Percentiles rank a stretch among this genome's conserved stretches.
Conservation (phyloP, 2,888 invertebrate species). For the Agrochola litura region DNA sequence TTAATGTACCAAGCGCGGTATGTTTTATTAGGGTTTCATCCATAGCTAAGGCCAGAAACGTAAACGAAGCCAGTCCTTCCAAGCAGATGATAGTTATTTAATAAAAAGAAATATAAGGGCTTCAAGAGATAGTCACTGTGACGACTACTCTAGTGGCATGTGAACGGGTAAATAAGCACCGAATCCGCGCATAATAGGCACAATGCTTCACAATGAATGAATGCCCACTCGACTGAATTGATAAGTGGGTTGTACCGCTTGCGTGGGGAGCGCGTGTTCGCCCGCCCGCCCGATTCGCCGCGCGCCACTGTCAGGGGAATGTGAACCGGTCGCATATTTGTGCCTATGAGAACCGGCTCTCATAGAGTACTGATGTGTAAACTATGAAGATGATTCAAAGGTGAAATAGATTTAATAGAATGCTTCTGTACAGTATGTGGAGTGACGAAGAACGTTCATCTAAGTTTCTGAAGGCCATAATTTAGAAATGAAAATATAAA, state of each 20-base stretch:
- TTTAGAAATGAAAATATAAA: not conserved
- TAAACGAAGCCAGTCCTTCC: not conserved
- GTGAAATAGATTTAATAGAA: not conserved
- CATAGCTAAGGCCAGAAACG: conserved; percentile 5
- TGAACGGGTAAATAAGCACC: conserved; percentile 84
- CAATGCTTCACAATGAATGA: conserved; percentile 88
- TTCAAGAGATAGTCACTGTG: conserved; percentile 58
- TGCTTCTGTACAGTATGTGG: not conserved
- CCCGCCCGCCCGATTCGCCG: conserved; percentile 76
- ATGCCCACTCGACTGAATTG: conserved; percentile 90
- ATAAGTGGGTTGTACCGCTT: conserved; percentile 88
- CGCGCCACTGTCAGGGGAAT: conserved; percentile 46
- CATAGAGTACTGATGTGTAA: conserved; percentile 38
- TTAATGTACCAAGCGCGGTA: conserved; percentile 40
- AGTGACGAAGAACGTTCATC: no score
- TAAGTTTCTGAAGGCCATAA: not conserved
- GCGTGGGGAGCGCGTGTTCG: conserved; percentile 75
- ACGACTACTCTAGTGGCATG: conserved; percentile 73
- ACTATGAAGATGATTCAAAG: conserved; percentile 10
- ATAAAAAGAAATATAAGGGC: conserved; percentile 30
- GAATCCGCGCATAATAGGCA: conserved; percentile 86
- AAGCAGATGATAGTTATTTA: conserved; percentile 21
- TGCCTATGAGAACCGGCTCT: conserved; percentile 55
- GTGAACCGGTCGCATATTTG: conserved; percentile 44
- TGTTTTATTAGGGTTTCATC: conserved; percentile 43